These are phyloP conservation scores for Girardinus metallicus DNA, from an alignment of 2,797 vertebrate genomes.

Conservation along the genomic window DNA sequence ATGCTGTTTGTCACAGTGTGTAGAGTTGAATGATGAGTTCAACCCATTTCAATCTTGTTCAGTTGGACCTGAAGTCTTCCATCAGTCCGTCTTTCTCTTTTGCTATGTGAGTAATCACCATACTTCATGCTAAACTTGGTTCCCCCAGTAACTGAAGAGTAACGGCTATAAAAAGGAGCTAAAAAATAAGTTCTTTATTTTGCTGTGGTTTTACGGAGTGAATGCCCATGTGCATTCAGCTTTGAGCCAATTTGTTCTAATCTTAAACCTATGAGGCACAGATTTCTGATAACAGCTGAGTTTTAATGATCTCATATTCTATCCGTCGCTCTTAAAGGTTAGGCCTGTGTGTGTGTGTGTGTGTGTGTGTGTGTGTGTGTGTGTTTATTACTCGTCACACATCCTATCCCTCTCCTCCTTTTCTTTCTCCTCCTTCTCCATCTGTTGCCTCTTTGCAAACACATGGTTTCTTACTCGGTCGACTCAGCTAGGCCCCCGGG, in stretches of 20 bases:
- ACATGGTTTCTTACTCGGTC: constrained; percentile 70
- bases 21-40: not conserved
- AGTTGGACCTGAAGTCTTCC: not conserved
- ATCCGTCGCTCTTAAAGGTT: constrained; percentile 24
- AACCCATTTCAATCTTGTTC: not conserved
- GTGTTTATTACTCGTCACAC: constrained; percentile 43
- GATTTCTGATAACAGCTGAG: constrained; percentile 48
- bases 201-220: not conserved
- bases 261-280: constrained; percentile 15
- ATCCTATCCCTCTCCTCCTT: constrained; percentile 29
- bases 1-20: not conserved
- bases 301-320: constrained; percentile 50
- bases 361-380: constrained; percentile 13
- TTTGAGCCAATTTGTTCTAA: constrained; percentile 10
- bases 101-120: not conserved
- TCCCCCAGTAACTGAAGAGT: not conserved
- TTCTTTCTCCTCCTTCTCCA: constrained; percentile 61
- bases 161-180: not conserved
- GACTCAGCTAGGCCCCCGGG: constrained; percentile 65
- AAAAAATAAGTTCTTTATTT: not conserved
- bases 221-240: not conserved
- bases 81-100: not conserved
- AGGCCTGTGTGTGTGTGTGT: constrained; percentile 14
- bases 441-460: constrained; percentile 71
- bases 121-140: not conserved